Conservation (phyloP, 1,140 invertebrate species). For the Drosophila teissieri region DNA sequence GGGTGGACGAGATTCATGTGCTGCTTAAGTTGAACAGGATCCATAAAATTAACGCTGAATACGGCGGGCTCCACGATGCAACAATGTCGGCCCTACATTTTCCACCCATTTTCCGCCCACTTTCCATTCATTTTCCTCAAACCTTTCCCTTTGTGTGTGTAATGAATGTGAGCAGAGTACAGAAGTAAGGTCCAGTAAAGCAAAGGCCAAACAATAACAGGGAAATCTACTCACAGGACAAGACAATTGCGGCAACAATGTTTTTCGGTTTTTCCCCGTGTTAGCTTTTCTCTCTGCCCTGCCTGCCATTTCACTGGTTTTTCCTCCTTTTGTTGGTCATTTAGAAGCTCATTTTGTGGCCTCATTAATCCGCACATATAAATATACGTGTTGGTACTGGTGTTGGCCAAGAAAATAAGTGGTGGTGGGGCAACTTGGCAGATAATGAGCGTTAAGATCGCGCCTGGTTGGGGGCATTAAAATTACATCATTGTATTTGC, state of each 20-base stretch:
- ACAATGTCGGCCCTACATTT: constrained; percentile 51
- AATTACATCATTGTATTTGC: constrained; percentile 44
- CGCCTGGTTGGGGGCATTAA: constrained; percentile 23
- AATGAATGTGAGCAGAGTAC: constrained; percentile 42
- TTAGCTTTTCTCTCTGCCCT: neutral
- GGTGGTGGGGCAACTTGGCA: constrained; percentile 18
- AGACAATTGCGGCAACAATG: constrained; percentile 52
- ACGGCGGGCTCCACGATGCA: constrained; percentile 42
- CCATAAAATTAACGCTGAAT: constrained; percentile 76
- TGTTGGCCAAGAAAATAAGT: neutral
- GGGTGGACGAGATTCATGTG: constrained; percentile 47
- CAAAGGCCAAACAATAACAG: constrained; percentile 48
- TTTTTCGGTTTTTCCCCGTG: constrained; percentile 16
- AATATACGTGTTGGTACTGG: neutral
- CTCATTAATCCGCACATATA: constrained; percentile 35
- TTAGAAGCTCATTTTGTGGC: constrained; percentile 54
- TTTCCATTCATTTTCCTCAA: constrained; percentile 1
- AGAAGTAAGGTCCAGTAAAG: constrained; percentile 31
- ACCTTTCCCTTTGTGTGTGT: constrained; percentile 20
- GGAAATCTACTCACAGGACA: constrained; percentile 40
- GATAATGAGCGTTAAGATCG: constrained; percentile 34
- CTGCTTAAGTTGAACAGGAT: constrained; percentile 63
- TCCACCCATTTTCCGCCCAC: neutral
- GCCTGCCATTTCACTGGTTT: constrained; percentile 6
- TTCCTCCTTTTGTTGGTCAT: constrained; percentile 38